Evolutionary conservation across 2,113 vertebrate genomes (phyloP), one percentile per base, ranked within the genome.

Genomic region (Chroicocephalus ridibundus): DNA sequence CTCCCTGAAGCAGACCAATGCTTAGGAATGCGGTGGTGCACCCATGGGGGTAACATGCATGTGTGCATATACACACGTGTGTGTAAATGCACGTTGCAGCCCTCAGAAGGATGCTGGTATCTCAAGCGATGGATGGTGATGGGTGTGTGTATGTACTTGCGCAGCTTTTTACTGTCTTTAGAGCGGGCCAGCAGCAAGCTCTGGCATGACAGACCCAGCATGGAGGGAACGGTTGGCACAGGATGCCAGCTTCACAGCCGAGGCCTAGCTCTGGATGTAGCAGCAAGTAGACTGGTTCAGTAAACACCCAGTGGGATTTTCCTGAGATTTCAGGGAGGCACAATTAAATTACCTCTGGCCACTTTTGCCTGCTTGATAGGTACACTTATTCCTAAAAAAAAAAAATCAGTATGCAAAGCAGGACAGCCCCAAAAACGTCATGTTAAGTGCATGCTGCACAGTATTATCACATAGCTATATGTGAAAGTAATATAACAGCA

Each of bases 61-160:
- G 0, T 5, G 4, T 14, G 27, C 13, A 9, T 31, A 17, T 1
- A 12, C 1, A 4, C 14, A 38, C 14, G 5, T 0, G 2, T 7
- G 44, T 36, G 38, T 12, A 21, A 34, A 47, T 6, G 9, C 34
- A 64, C 0, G 0, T 60, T 47, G 69, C 2, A 62, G 54, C 47
- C 60, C 60, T 85, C 57, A 62, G 62, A 79, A 65, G 75, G 70
- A 54, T 88, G 77, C 40, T 1, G 6, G 7, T 47, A 36, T 78
- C 51, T 52, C 26, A 15, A 2, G 36, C 8, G 4, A 34, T 52
- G 71, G 52, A 26, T 79, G 62, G 21, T 22, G 38, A 42, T 52
- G 36, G 68, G 16, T 34, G 20, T 75, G 51, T 62, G 36, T 52
- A 17, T 22, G 46, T 78, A 58, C 66, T 77, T 69, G 52, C n/a